These are phyloP conservation scores for Chloroceryle aenea DNA, from an alignment of 2,113 vertebrate species.

Conservation along the genomic window DNA sequence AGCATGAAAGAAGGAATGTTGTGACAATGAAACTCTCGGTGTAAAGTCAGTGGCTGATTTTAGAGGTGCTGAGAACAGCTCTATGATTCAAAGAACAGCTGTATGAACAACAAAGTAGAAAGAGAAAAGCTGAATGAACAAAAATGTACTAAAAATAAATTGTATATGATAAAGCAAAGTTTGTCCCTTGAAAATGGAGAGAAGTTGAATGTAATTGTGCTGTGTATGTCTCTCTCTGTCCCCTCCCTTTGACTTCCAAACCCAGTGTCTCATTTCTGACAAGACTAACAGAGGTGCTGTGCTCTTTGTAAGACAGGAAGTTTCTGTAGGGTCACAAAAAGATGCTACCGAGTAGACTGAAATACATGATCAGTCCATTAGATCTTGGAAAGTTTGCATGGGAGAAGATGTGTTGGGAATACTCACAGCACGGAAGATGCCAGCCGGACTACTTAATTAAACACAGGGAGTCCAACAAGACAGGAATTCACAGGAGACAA, in stretches of 20 bases:
- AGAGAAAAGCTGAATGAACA: not conserved
- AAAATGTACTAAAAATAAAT: not conserved
- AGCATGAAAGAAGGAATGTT: not conserved
- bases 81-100: not conserved
- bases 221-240: not conserved
- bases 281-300: too few species aligned
- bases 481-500: fast-evolving
- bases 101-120: not conserved
- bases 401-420: not conserved
- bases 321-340: not conserved
- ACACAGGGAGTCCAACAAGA: not conserved
- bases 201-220: not conserved
- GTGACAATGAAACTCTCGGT: not conserved
- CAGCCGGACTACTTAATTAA: not conserved
- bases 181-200: not conserved
- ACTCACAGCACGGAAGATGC: not conserved
- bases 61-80: not conserved
- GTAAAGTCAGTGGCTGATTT: not conserved
- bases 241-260: not conserved
- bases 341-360: not conserved
- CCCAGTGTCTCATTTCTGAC: not conserved
- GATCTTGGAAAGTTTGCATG: not conserved
- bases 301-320: not conserved
- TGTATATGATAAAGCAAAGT: not conserved
- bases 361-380: not conserved